Base-by-base conservation (phyloP, 2,797 vertebrate genomes). In the Lagodon rhomboides region DNA sequence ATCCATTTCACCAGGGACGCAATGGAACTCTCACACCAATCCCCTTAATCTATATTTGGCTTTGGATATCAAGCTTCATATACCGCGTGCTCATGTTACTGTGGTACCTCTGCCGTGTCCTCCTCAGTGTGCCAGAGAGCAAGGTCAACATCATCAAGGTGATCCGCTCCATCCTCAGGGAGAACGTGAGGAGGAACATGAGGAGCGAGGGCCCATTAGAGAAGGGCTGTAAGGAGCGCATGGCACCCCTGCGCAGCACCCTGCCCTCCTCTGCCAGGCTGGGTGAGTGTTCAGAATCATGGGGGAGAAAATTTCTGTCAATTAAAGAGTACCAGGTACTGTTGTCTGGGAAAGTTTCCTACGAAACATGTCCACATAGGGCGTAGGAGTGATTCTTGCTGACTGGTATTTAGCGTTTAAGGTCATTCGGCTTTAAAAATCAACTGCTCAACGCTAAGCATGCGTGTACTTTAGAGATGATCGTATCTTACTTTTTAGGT, bases 141-240 rank as follows among this genome's bases (percentile, higher is more conserved):
- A 99, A 99, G 93, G 96, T 97, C 80, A 97, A 76, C 90, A 95
- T 96, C 1, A 95, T 99, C 83, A 99, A 98, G 94, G 97, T 97
- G 90, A 97, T 99, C 68, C 98, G 98, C 73, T 96, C 97, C 17
- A 95, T 99, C 79, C 94, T 99, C 89, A 85, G 98, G 88, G 97
- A 98, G 84, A 98, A 97, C 71, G 94, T 97, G 89, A 94, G 97
- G 85, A 97, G 97, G 74, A 96, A 96, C 90, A 86, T 87, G 86
- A 97, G 93, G 89, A 94, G 92, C 23, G 97, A 97, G 13, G 90
- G 93, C 0, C 94, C 95, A 0, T 49, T 95, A 83, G 97, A 98
- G 82, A 96, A 94, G 88, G 70, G 83, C 3, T 91, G 91, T 38
- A 98, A 94, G 89, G 97, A 97, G 50, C 96, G 95, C 3, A 84